Evolutionary conservation across 2,888 invertebrate species (phyloP).

Genomic region (Dioctria linearis): DNA sequence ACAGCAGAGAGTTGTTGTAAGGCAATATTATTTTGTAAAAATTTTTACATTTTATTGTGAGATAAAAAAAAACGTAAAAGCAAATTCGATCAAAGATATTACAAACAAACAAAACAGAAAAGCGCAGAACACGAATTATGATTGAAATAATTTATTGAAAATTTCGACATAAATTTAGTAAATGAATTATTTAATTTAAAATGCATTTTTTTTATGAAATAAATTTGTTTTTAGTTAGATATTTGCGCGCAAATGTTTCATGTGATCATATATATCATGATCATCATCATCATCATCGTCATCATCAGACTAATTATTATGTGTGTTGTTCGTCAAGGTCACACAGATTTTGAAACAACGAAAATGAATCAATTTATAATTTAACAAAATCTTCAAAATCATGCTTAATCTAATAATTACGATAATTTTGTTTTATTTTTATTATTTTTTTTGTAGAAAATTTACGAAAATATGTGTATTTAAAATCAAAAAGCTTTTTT

Average conservation of each 20-base stretch:
- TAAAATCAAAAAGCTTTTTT: conserved; percentile 46
- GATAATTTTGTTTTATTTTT: neutral
- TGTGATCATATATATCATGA: neutral
- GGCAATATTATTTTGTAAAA: neutral
- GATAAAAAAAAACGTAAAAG: neutral
- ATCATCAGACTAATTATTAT: neutral
- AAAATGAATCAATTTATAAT: neutral
- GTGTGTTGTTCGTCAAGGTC: neutral
- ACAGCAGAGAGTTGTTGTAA: neutral
- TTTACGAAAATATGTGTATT: conserved; percentile 32
- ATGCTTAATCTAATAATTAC: conserved; percentile 38
- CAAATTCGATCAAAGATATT: neutral
- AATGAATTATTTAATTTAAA: conserved; percentile 39
- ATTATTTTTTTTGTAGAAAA: conserved; percentile 30
- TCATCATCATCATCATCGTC: neutral
- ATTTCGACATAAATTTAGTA: conserved; percentile 21
- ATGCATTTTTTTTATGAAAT: neutral
- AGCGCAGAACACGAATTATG: neutral
- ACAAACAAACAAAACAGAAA: neutral
- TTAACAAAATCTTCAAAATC: conserved; percentile 22
- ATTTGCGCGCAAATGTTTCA: neutral
- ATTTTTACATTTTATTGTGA: neutral
- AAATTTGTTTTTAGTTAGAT: conserved; percentile 6
- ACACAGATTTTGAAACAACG: conserved; percentile 1
- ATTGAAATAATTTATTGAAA: neutral